Conservation (phyloP, 2,113 vertebrate genomes). For the Pomatostomus ruficeps region DNA sequence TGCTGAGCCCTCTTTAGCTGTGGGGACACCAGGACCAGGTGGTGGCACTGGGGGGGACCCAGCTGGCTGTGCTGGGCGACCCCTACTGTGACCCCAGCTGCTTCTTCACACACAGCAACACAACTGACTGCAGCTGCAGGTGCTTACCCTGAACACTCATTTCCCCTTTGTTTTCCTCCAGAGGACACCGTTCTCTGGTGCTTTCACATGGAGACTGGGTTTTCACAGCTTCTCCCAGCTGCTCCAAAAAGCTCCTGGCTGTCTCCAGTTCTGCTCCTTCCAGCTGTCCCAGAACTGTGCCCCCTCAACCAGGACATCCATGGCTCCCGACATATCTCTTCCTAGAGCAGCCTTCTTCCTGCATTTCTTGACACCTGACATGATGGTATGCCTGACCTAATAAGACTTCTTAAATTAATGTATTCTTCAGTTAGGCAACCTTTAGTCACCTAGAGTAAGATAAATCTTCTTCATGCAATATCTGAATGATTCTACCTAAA, state of each 20-base stretch:
- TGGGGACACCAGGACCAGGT: neutral
- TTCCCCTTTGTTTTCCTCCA: accelerated
- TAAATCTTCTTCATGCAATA: neutral
- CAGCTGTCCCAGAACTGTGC: neutral
- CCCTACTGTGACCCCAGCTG: neutral
- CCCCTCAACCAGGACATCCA: accelerated
- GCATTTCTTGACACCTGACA: neutral
- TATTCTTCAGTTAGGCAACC: neutral
- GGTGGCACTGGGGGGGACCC: neutral
- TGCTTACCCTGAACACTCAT: accelerated
- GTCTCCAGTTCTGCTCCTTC: neutral
- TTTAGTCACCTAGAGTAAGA: neutral
- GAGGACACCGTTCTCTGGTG: accelerated
- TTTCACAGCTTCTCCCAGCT: neutral
- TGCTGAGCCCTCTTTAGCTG: neutral
- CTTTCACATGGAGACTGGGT: neutral
- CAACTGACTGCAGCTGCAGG: neutral
- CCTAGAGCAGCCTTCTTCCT: neutral
- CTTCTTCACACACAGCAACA: neutral
- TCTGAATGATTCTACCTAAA: neutral
- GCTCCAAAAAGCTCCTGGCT: neutral
- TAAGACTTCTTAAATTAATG: neutral
- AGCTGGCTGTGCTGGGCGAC: neutral
- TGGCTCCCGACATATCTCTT: neutral
- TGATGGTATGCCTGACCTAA: neutral